Base-by-base conservation (phyloP, 2,888 invertebrate species). In the Saturnia japonica region DNA sequence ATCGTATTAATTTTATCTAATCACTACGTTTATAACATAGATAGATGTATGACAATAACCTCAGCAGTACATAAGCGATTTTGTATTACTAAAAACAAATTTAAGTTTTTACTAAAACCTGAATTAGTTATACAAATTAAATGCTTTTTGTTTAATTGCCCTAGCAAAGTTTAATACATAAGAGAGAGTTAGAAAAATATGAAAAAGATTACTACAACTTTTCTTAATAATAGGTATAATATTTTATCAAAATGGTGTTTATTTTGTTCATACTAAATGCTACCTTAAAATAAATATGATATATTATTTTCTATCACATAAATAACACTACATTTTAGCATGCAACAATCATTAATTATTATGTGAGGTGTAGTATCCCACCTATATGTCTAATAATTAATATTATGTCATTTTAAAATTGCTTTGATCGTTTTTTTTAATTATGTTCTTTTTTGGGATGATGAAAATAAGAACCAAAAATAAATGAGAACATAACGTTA, bases 281-380 rank as follows among this genome's bases (percentile, higher is more conserved):
- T 4, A 34, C 19, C 9, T 64, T 40, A 4, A 34, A 19, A 62
- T 62, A 62, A 40, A 40, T 64, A 40, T 40, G n/a, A 25, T 57
- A 25, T 25, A 57, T 57, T 57, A 14, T 25, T 57, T 47, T 79
- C 77, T 85, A 88, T 86, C 84, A 89, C 87, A 88, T 85, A 81
- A 83, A 82, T 73, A 66, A 76, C 75, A 76, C 67, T 57, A 68
- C 68, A 72, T 68, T 75, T 62, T 68, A 74, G 69, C 57, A 69
- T 71, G 69, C 69, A 62, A 68, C 68, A 68, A 2, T n/a, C n/a
- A n/a, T n/a, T n/a, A n/a, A n/a, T n/a, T n/a, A n/a, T n/a, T n/a
- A n/a, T n/a, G n/a, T n/a, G n/a, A n/a, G n/a, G n/a, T n/a, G n/a
- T n/a, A n/a, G n/a, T n/a, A n/a, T n/a, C n/a, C n/a, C n/a, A n/a